Evolutionary conservation across 2,797 vertebrate genomes (phyloP), one percentile per base, ranked within the genome.

Genomic region (Ambastaia sidthimunki): DNA sequence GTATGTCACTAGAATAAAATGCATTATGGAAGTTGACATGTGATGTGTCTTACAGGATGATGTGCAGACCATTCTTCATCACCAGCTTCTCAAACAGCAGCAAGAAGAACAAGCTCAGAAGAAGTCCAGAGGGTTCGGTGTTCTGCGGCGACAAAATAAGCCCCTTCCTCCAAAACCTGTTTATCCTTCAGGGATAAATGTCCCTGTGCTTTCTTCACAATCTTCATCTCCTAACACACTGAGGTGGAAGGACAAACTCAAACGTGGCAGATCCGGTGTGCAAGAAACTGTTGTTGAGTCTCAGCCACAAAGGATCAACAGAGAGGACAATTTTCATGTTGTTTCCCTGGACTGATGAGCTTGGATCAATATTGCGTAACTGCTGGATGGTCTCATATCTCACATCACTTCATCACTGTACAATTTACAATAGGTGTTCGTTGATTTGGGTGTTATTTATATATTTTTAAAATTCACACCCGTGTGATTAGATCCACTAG

Each of bases 21-120:
- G 7, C 37, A 37, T 37, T 37, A 37, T 37, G 37, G 37, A 7
- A 65, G 71, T 59, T 71, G 13, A 50, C 37, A 54, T 74, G 18
- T 68, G 59, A 31, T 28, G 19, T 80, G 28, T 80, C 50, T 66
- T 23, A 54, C 83, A 96, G 95, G 95, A 96, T 72, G 95, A 96
- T 52, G 78, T 96, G 41, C 94, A 94, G 86, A 69, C 86, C 52
- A 85, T 96, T 79, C 86, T 96, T 76, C 88, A 90, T 0, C 93
- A 95, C 83, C 93, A 90, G 88, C 80, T 96, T 10, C 83, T 88
- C 81, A 86, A 0, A 70, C 95, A 96, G 89, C 93, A 96, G 86
- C 88, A 90, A 88, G 80, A 85, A 16, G 88, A 90, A 75, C 82
- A 86, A 60, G 54, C 80, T 75, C 89, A 91, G 89, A 94, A 86